Percentiles rank a stretch among this genome's conserved stretches.
Evolutionary conservation across 2,888 invertebrate species (phyloP).

Genomic region (Zaprionus lineosus): DNA sequence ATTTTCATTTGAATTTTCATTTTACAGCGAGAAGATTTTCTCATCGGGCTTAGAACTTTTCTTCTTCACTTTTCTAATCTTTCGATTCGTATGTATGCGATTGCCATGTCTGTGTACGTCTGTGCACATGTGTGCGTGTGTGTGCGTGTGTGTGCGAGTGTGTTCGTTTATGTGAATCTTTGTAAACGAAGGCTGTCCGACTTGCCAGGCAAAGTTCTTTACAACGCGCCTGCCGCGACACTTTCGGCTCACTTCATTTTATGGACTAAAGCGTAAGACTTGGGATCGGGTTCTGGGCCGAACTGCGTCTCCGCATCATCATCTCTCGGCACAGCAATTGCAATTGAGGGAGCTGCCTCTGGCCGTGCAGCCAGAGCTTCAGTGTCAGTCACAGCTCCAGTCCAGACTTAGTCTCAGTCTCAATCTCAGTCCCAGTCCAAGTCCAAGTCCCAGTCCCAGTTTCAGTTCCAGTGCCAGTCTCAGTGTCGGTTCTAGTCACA

Average conservation of each 20-base stretch:
- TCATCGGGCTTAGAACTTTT: slow-evolving; percentile 42
- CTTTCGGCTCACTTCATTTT: slow-evolving; percentile 71
- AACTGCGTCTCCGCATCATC: no score
- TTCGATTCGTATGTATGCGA: slow-evolving; percentile 8
- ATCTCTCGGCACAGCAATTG: slow-evolving; percentile 33
- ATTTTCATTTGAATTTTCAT: slow-evolving; percentile 67
- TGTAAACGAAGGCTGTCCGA: slow-evolving; percentile 34
- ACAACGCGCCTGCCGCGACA: slow-evolving; percentile 57
- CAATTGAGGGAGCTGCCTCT: slow-evolving; percentile 46
- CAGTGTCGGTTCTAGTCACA: no score
- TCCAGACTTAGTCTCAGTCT: no score
- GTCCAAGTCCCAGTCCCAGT: no score
- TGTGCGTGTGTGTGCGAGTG: slow-evolving; percentile 12
- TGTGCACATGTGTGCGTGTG: slow-evolving; percentile 9
- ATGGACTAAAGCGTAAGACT: slow-evolving; percentile 58
- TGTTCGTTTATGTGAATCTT: slow-evolving; percentile 31
- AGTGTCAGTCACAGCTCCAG: background rate
- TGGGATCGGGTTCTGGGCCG: slow-evolving; percentile 39
- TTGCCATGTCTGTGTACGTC: no score
- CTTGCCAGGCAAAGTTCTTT: slow-evolving; percentile 46
- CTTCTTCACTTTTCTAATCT: slow-evolving; percentile 37
- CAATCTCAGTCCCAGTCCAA: no score
- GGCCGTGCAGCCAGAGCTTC: slow-evolving; percentile 25
- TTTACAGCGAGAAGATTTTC: slow-evolving; percentile 52
- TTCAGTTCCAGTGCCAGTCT: no score